Evolutionary conservation across 1,140 invertebrate genomes (phyloP), one percentile per base, ranked within the genome.

Genomic region (Zaprionus davidi): DNA sequence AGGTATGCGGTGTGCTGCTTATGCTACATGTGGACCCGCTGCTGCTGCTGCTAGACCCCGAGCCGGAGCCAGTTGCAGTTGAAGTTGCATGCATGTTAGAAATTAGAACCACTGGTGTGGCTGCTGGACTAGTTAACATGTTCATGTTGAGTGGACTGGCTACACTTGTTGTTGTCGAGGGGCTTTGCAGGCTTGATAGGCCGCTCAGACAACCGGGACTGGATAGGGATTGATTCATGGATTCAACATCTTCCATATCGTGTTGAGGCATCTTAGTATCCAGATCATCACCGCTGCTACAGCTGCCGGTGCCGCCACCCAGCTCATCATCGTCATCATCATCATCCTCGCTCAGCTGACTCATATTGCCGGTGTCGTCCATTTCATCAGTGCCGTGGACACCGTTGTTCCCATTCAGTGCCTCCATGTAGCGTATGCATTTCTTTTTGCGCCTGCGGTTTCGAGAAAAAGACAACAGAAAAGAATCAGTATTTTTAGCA

Each of bases 351-450:
- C 95, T 95, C 53, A 94, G 93, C 59, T 93, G 92, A 57, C 81
- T 90, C 31, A 75, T 28, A 13, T 63, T 78, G 28, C 72, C 85
- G 15, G 71, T 68, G 11, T 92, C 92, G 60, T 94, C 94, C 81
- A 92, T 92, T 91, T 93, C 91, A 74, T 79, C 93, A 92, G 96
- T 94, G 85, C 96, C 94, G 93, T 58, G 44, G 22, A 31, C 53
- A 5, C 62, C 44, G 20, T 65, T 51, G 20, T 67, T 79, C 41
- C 76, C 82, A 65, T 82, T 85, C n/a, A 88, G 63, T 24, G 95
- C 95, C 94, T 95, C 96, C 96, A 98, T 96, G 94, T 98, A 99
- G 76, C 98, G 96, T 93, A 99, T 97, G 95, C 98, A 99, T 94
- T 99, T 99, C 94, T 99, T 99, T 95, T 99, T 99, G 95, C 98